These are phyloP conservation scores for Strix aluco DNA, from an alignment of 2,113 vertebrate species.

Conservation along the genomic window DNA sequence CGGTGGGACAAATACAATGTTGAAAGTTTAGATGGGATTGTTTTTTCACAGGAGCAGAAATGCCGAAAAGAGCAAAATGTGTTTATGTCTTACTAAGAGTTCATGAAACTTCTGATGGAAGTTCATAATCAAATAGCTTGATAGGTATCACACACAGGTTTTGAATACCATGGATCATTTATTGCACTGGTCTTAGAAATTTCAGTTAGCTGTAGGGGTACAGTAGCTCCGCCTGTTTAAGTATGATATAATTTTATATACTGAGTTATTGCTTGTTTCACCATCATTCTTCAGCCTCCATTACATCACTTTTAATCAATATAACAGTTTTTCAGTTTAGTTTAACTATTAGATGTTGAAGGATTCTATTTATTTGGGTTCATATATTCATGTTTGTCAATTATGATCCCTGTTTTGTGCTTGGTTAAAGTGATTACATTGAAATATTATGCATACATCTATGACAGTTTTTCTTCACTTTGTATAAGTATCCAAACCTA, in stretches of 20 bases:
- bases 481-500: background rate
- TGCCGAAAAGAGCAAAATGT: background rate
- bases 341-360: background rate
- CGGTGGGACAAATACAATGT: background rate
- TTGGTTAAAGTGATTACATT: background rate
- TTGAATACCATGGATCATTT: background rate
- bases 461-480: background rate
- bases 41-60: background rate
- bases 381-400: background rate
- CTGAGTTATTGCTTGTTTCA: background rate
- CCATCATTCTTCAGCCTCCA: background rate
- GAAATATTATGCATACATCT: background rate
- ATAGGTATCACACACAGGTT: background rate
- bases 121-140: background rate
- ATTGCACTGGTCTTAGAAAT: background rate
- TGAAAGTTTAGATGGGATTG: background rate
- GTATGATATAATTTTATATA: background rate
- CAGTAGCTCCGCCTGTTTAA: background rate
- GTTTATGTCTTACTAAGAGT: background rate
- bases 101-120: background rate
- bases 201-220: background rate
- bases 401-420: background rate
- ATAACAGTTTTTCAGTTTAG: background rate
- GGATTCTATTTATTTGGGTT: background rate
- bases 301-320: background rate